These are phyloP conservation scores for Butastur rufipennis DNA, from an alignment of 2,113 vertebrate genomes.

Conservation along the genomic window DNA sequence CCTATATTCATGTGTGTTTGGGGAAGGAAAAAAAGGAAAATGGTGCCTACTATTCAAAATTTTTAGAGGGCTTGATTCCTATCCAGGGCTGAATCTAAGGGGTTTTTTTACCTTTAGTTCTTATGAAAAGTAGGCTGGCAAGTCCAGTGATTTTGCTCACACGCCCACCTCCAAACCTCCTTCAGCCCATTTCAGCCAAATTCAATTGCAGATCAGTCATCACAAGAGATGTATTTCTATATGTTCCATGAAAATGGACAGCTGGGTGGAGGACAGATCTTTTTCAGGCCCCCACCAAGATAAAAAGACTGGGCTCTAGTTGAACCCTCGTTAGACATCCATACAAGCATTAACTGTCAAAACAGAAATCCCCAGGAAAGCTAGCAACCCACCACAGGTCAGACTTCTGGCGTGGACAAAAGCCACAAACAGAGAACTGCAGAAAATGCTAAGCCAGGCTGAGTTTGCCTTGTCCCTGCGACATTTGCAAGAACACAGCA, in stretches of 20 bases:
- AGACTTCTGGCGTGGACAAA: neutral
- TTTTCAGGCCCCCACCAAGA: neutral
- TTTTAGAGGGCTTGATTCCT: neutral
- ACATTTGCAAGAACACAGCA: constrained; percentile 6
- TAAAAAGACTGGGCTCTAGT: neutral
- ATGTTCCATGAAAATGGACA: neutral
- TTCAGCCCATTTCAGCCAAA: neutral
- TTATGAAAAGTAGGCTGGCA: neutral
- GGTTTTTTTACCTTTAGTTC: neutral
- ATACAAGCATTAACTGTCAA: neutral
- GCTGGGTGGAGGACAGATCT: neutral
- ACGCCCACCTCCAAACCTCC: neutral
- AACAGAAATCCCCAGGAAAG: neutral
- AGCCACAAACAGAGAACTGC: neutral
- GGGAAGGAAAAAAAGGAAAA: neutral
- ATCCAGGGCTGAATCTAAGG: neutral
- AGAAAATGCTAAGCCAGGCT: neutral
- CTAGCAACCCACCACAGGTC: neutral
- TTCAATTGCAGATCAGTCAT: neutral
- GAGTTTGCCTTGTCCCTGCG: neutral
- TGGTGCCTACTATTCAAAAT: neutral
- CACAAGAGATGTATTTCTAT: neutral
- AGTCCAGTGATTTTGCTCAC: neutral
- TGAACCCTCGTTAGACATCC: neutral
- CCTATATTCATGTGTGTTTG: neutral